phyloP scores from a whole-genome alignment of 2,113 vertebrate genomes.

The Dromiciops gliroides region DNA sequence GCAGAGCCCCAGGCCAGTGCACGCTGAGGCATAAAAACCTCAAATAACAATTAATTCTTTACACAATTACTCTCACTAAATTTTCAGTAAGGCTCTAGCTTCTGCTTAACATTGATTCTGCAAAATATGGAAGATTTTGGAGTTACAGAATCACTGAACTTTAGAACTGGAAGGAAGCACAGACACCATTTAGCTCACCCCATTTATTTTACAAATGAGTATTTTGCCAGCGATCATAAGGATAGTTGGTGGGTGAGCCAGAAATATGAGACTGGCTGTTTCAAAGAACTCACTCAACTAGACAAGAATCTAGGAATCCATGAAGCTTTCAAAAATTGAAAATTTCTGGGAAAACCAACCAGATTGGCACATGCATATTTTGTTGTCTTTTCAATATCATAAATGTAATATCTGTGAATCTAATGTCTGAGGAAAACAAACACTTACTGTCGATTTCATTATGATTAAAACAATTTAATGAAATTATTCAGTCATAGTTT shows the following conservation, averaged over 20 bases:
- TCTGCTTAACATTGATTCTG: not conserved
- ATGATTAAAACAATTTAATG: constrained; percentile 58
- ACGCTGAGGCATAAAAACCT: too few relatives aligned
- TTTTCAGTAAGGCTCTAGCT: not conserved
- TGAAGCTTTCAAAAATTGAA: not conserved
- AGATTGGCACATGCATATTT: constrained; percentile 9
- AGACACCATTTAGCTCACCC: not conserved
- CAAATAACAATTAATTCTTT: too few relatives aligned
- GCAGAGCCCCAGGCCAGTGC: too few relatives aligned
- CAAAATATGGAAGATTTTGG: not conserved
- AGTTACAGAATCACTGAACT: not conserved
- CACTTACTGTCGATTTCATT: constrained; percentile 50
- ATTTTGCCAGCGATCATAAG: not conserved
- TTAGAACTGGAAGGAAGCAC: constrained; percentile 25
- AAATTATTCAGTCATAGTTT: constrained; percentile 69
- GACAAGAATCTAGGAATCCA: not conserved
- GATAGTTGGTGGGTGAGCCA: not conserved
- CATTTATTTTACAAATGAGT: not conserved
- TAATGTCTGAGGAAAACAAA: constrained; percentile 58
- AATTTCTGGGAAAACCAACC: constrained; percentile 25
- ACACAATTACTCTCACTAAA: constrained; percentile 15
- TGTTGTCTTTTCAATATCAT: constrained; percentile 32
- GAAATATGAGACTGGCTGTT: not conserved
- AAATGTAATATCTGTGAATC: constrained; percentile 2
- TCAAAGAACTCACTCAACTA: not conserved